Conservation (phyloP, 2,113 vertebrate genomes). For the Anseranas semipalmata region DNA sequence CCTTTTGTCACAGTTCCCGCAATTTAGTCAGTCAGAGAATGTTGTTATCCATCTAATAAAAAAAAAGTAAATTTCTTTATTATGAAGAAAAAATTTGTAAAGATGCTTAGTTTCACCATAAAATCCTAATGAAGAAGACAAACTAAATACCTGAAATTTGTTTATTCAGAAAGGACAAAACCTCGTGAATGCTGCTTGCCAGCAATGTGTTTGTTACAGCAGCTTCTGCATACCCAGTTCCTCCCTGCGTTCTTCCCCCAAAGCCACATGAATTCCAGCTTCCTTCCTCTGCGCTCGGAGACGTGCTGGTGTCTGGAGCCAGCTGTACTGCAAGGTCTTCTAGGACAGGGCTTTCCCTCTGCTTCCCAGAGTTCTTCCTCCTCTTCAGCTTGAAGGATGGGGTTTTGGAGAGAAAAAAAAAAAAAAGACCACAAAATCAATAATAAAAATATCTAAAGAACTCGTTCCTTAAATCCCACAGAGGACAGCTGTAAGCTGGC, state of each 20-base stretch:
- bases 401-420: background rate
- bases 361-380: background rate
- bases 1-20: background rate
- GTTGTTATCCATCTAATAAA: background rate
- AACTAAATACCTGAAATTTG: background rate
- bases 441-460: background rate
- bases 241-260: background rate
- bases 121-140: background rate
- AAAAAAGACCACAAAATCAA: background rate
- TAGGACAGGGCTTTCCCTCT: background rate
- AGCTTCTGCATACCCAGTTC: background rate
- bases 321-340: background rate
- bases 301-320: accelerated
- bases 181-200: background rate
- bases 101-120: background rate
- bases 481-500: background rate
- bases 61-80: background rate
- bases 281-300: background rate
- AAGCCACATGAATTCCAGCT: background rate
- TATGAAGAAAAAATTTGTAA: background rate
- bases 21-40: background rate
- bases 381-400: background rate
- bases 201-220: background rate
- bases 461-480: background rate
- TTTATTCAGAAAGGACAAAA: background rate